A percentile compares a stretch with the other conserved stretches of the same genome.
Conservation (phyloP, 1,140 invertebrate species). For the Magallana angulata region DNA sequence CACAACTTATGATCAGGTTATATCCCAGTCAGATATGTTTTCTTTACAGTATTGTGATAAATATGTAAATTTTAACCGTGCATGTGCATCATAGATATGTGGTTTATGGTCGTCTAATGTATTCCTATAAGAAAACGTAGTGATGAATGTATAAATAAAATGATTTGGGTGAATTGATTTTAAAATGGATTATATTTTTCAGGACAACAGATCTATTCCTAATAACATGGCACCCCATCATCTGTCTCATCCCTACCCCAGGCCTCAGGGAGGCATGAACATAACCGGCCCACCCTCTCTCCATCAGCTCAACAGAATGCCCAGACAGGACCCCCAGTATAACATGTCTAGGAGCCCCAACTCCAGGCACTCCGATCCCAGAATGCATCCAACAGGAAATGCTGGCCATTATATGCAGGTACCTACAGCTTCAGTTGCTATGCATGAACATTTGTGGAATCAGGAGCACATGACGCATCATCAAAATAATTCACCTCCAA, state of each 20-base stretch:
- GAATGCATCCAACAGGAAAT: slow-evolving; percentile 13
- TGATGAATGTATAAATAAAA: too few relatives aligned
- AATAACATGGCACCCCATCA: background rate
- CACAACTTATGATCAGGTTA: too few relatives aligned
- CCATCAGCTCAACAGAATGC: slow-evolving; percentile 3
- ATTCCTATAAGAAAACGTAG: too few relatives aligned
- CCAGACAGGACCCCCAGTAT: background rate
- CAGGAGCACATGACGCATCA: slow-evolving; percentile 15
- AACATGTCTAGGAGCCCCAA: background rate
- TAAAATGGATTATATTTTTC: background rate
- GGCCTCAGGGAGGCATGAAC: background rate
- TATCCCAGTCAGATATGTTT: too few relatives aligned
- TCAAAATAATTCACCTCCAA: slow-evolving; percentile 3
- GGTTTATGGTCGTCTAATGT: too few relatives aligned
- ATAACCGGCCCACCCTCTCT: background rate
- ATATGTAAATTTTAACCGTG: too few relatives aligned
- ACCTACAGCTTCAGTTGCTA: background rate
- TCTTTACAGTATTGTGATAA: too few relatives aligned
- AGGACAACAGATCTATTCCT: background rate
- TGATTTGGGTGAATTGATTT: too few relatives aligned
- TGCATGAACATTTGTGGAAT: background rate
- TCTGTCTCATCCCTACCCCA: slow-evolving; percentile 17
- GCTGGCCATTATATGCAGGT: background rate
- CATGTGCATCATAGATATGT: too few relatives aligned
- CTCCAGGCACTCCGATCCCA: background rate